phyloP scores from a whole-genome alignment of 2,113 vertebrate genomes.

The Scortum barcoo region DNA sequence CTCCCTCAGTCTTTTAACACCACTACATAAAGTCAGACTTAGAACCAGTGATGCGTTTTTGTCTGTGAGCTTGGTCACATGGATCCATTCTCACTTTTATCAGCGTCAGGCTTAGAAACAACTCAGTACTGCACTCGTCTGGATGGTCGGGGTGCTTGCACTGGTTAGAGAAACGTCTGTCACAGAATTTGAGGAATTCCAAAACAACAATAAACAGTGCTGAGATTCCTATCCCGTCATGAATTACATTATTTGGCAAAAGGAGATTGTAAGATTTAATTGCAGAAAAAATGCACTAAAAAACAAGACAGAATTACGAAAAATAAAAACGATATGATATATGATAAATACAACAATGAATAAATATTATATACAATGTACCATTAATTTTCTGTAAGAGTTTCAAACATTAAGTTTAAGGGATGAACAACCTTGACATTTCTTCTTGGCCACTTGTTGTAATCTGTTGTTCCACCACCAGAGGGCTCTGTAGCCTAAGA shows the following conservation, averaged over 20 bases:
- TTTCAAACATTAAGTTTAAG: neutral
- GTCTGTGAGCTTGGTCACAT: slow-evolving; percentile 21
- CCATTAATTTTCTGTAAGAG: neutral
- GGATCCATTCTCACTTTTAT: neutral
- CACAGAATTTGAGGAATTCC: neutral
- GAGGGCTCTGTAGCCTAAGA: slow-evolving; percentile 48
- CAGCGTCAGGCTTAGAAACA: slow-evolving; percentile 2
- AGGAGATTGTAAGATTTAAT: neutral
- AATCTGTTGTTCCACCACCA: slow-evolving; percentile 40
- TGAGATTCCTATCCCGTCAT: neutral
- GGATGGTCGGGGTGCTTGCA: slow-evolving; percentile 47
- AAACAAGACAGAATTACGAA: neutral
- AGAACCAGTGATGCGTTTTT: neutral
- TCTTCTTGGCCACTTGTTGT: neutral
- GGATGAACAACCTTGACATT: neutral
- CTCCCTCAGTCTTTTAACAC: neutral
- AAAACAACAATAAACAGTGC: neutral
- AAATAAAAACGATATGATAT: neutral
- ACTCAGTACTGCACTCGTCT: slow-evolving; percentile 70
- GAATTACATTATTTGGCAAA: neutral
- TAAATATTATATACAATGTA: neutral
- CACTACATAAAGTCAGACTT: neutral
- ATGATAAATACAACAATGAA: neutral
- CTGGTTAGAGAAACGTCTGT: neutral
- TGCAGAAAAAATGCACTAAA: neutral